Percentiles rank a stretch among this genome's conserved stretches.
phyloP scores from a whole-genome alignment of 2,797 vertebrate genomes.

The Rallus crepitans region DNA sequence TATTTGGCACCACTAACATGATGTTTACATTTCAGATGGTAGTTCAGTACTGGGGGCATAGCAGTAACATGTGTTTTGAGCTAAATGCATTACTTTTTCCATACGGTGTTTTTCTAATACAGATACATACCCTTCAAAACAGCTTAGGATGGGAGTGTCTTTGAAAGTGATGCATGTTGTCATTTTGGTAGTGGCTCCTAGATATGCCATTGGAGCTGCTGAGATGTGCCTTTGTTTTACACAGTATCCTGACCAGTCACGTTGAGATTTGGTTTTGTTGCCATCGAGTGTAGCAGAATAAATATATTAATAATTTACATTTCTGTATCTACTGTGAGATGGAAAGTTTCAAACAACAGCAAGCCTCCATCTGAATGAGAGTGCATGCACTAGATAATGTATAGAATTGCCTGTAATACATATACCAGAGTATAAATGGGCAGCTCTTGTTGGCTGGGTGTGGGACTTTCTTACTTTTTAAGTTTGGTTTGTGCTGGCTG shows the following conservation, averaged over 20 bases:
- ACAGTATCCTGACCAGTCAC: not conserved
- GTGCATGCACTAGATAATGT: not conserved
- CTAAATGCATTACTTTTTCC: not conserved
- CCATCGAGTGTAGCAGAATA: not conserved
- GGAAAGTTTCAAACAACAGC: not conserved
- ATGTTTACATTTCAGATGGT: not conserved
- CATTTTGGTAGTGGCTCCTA: not conserved
- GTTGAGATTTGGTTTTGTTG: constrained; percentile 45
- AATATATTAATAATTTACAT: constrained; percentile 1
- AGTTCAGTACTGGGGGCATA: not conserved
- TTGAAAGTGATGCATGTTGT: not conserved
- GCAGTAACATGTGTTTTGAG: not conserved
- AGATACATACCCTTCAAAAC: not conserved
- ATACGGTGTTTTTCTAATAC: not conserved
- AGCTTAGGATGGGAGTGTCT: not conserved
- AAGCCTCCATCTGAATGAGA: not conserved
- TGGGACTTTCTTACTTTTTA: not conserved
- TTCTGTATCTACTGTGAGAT: not conserved
- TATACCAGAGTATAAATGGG: not conserved
- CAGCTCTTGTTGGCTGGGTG: not conserved
- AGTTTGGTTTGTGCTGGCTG: not conserved
- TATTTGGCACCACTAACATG: not conserved
- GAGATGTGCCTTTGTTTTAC: not conserved
- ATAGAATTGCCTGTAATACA: not conserved
- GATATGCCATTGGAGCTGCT: not conserved